Conservation (phyloP, 2,888 invertebrate genomes). For the Eudasyphora cyanicolor region DNA sequence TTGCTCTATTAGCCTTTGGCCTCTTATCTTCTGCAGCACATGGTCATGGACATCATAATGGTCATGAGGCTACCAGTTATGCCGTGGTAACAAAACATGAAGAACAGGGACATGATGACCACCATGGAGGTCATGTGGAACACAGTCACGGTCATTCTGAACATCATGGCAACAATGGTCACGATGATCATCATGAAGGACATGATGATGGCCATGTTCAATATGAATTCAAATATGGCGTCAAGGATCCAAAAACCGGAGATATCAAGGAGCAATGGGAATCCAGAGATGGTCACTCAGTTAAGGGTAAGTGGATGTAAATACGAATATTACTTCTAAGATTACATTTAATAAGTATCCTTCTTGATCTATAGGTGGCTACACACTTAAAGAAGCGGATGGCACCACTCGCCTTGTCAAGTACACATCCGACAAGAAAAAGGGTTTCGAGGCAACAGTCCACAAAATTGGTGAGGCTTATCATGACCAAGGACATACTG, state of each 20-base stretch:
- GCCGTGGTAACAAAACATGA: conserved; percentile 58
- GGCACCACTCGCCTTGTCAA: conserved; percentile 35
- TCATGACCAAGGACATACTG: neutral
- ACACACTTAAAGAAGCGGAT: conserved; percentile 34
- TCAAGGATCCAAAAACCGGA: conserved; percentile 40
- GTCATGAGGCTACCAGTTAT: neutral
- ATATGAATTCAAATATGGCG: conserved; percentile 46
- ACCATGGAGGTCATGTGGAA: neutral
- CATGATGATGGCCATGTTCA: neutral
- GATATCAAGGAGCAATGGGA: conserved; percentile 40
- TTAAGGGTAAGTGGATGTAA: conserved; percentile 19
- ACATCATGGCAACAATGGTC: conserved; percentile 66
- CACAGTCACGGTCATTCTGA: neutral
- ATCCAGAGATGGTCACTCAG: conserved; percentile 28
- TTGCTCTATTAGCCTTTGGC: neutral
- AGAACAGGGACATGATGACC: conserved; percentile 37
- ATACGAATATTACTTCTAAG: no score
- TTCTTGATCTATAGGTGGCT: conserved; percentile 24
- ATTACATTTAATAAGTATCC: neutral
- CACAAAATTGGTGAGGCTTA: conserved; percentile 30
- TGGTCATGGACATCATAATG: neutral
- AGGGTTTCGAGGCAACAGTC: conserved; percentile 26
- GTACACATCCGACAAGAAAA: conserved; percentile 30
- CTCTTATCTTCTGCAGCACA: neutral
- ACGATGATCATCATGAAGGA: conserved; percentile 14